These are phyloP conservation scores for Channallabes apus DNA, from an alignment of 2,797 vertebrate species.

Conservation along the genomic window DNA sequence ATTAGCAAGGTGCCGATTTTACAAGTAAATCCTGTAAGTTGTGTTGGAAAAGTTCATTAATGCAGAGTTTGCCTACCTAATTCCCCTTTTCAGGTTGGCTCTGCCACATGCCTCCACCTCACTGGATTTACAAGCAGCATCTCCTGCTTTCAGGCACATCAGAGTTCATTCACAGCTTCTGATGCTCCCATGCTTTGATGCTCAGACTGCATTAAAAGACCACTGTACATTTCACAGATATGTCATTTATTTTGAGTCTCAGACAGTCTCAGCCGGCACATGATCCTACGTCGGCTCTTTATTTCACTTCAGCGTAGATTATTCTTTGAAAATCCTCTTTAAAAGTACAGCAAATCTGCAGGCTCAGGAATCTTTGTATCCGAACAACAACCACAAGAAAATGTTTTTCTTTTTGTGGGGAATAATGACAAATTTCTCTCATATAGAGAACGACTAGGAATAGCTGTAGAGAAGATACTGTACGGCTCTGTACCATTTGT, in stretches of 20 bases:
- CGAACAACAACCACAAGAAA: background rate
- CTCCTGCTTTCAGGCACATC: no score
- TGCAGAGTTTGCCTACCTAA: no score
- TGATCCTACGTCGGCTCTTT: background rate
- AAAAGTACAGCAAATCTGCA: background rate
- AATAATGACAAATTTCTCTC: background rate
- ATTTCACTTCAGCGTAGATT: background rate
- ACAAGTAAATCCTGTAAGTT: no score
- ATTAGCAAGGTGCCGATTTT: no score
- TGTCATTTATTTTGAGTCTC: background rate
- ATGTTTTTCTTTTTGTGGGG: background rate
- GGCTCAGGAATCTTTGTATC: background rate
- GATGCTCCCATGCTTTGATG: background rate
- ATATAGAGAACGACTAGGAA: background rate
- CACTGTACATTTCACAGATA: background rate
- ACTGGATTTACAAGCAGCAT: no score
- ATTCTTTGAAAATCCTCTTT: background rate
- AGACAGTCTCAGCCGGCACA: background rate
- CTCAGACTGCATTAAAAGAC: background rate
- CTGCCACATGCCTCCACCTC: no score
- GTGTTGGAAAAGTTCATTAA: no score
- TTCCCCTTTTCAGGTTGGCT: no score
- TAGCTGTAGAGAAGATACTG: background rate
- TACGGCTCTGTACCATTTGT: background rate
- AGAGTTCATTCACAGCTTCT: no score